These are phyloP conservation scores for Calephelis virginiensis DNA, from an alignment of 1,140 invertebrate genomes.

Conservation along the genomic window DNA sequence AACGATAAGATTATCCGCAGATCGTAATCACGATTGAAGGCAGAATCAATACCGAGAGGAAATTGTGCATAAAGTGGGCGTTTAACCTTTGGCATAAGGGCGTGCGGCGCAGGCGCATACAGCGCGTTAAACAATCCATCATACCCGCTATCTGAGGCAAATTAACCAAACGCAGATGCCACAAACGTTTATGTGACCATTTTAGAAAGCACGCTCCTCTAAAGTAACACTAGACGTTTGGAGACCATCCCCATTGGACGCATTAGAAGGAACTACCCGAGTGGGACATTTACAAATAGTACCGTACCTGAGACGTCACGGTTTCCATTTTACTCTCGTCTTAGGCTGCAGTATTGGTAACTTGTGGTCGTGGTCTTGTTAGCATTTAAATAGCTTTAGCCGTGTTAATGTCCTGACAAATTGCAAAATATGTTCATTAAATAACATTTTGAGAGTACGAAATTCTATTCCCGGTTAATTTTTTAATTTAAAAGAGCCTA, in stretches of 20 bases:
- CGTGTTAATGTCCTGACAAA: too few species aligned
- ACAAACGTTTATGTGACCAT: constrained; percentile 42
- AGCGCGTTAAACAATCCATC: constrained; percentile 66
- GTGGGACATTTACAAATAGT: constrained; percentile 66
- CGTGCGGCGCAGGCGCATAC: constrained; percentile 57
- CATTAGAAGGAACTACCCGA: constrained; percentile 41
- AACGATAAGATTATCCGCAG: constrained; percentile 21
- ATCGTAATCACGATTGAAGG: constrained; percentile 30
- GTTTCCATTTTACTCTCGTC: constrained; percentile 63
- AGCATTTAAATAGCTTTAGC: background rate
- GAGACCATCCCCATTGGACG: constrained; percentile 26
- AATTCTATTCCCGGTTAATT: too few species aligned
- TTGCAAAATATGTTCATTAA: too few species aligned
- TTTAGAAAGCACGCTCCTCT: constrained; percentile 25
- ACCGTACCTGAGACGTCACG: constrained; percentile 48
- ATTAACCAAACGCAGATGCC: constrained; percentile 65
- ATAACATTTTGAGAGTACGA: too few species aligned
- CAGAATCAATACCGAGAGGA: constrained; percentile 70
- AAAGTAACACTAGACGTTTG: background rate
- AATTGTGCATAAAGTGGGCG: constrained; percentile 70
- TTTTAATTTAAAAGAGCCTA: too few species aligned
- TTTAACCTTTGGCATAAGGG: constrained; percentile 69
- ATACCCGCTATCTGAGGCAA: constrained; percentile 63
- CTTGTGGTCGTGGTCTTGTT: constrained; percentile 13
- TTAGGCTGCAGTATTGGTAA: constrained; percentile 35